Conservation (phyloP, 2,113 vertebrate genomes). For the Erinaceus europaeus region DNA sequence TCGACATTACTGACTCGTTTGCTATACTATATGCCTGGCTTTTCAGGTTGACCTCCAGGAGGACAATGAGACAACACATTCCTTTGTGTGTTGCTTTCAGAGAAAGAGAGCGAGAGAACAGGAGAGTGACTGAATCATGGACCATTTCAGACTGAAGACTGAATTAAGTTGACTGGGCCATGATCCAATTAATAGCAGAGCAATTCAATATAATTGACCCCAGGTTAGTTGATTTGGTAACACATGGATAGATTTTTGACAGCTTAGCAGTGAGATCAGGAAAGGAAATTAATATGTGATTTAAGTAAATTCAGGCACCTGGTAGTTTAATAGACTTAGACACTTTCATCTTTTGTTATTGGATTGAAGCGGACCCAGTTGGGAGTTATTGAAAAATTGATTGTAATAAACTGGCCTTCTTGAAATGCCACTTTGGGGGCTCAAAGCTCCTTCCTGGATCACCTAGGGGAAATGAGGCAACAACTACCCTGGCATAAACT, state of each 20-base stretch:
- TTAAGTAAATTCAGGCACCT: conserved; percentile 69
- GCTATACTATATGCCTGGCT: neutral
- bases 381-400: conserved; percentile 65
- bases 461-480: conserved; percentile 58
- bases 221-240: conserved; percentile 58
- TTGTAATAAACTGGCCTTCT: conserved; percentile 49
- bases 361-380: conserved; percentile 52
- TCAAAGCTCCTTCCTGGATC: conserved; percentile 54
- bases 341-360: conserved; percentile 70
- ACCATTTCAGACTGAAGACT: conserved; percentile 26
- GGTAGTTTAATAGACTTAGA: conserved; percentile 66
- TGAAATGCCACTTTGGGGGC: conserved; percentile 46
- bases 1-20: neutral
- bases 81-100: conserved; percentile 22
- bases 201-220: conserved; percentile 60
- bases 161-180: conserved; percentile 48
- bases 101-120: conserved; percentile 18
- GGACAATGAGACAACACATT: conserved; percentile 12
- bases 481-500: neutral
- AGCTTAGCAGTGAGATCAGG: conserved; percentile 65
- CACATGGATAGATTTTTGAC: conserved; percentile 47
- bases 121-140: neutral
- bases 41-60: neutral
- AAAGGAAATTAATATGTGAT: conserved; percentile 73
- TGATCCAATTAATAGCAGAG: conserved; percentile 54